These are phyloP conservation scores for Acrossocheilus wenchowensis DNA, from an alignment of 2,797 vertebrate species.

Conservation along the genomic window DNA sequence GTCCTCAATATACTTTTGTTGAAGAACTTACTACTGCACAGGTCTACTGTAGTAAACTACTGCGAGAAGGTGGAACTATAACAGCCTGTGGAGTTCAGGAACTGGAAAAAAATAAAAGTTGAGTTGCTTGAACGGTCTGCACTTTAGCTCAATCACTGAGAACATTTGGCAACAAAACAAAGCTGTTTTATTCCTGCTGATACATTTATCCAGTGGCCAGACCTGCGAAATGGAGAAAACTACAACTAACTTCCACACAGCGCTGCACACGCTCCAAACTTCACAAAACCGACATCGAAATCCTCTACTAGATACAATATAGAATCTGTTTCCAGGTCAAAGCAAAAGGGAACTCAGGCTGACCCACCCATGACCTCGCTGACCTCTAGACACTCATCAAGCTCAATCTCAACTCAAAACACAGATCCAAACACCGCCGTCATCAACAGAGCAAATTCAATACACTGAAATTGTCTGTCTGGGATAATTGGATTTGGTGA, in stretches of 20 bases:
- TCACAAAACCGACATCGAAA: background rate
- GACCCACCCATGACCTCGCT: background rate
- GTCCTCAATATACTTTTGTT: background rate
- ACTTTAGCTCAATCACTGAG: background rate
- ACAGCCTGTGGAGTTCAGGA: background rate
- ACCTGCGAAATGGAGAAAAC: background rate
- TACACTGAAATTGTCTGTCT: background rate
- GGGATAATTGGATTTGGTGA: slow-evolving; percentile 11
- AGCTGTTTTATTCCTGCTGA: slow-evolving; percentile 16
- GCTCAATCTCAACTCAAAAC: background rate
- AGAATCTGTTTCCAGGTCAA: background rate
- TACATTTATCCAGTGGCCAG: slow-evolving; percentile 3
- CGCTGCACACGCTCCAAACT: background rate
- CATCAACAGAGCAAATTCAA: slow-evolving; percentile 10
- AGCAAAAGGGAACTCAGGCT: background rate
- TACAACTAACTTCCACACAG: slow-evolving; percentile 1
- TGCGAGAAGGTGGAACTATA: background rate
- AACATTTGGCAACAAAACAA: slow-evolving; percentile 10
- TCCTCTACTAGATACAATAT: background rate
- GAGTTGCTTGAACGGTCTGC: background rate
- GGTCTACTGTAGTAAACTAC: background rate
- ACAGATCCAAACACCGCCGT: background rate
- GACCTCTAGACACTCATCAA: background rate
- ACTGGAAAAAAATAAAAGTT: background rate
- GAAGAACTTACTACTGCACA: background rate